Conservation (phyloP, 2,888 invertebrate genomes). For the Leucoma salicis region DNA sequence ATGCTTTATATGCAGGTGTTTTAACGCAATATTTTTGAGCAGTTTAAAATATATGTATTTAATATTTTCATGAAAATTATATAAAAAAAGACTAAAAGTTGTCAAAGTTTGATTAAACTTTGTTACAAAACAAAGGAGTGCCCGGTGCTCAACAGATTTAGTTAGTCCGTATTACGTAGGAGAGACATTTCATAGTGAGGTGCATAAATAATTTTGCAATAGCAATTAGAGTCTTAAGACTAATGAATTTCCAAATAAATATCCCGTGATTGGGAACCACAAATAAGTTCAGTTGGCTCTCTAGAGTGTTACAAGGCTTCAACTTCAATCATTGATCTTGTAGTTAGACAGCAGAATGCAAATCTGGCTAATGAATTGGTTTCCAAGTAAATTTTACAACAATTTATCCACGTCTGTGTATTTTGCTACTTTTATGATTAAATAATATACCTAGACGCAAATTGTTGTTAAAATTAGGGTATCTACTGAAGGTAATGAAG, state of each 20-base stretch:
- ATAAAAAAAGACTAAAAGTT: background rate
- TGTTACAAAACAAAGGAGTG: conserved; percentile 17
- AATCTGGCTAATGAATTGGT: conserved; percentile 57
- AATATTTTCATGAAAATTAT: background rate
- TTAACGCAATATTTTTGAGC: too few species aligned
- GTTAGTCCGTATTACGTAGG: conserved; percentile 26
- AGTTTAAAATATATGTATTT: too few species aligned
- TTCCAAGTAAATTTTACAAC: conserved; percentile 25
- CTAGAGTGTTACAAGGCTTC: conserved; percentile 35
- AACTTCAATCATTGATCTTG: conserved; percentile 56
- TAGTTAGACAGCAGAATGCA: conserved; percentile 45
- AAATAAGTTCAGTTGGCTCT: conserved; percentile 30
- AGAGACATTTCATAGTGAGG: conserved; percentile 19
- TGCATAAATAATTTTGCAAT: conserved; percentile 22
- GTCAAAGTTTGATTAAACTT: conserved; percentile 1
- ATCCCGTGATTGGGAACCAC: conserved; percentile 30
- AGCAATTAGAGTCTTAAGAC: conserved; percentile 30
- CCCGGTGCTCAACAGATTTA: conserved; percentile 13
- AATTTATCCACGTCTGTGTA: background rate
- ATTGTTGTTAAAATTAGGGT: too few species aligned
- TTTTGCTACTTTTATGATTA: background rate
- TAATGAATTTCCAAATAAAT: conserved; percentile 38
- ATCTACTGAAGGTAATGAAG: too few species aligned
- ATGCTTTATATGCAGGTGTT: too few species aligned
- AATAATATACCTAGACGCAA: too few species aligned